Base-by-base conservation (phyloP, 2,797 vertebrate species). In the Taenioides sp. region DNA sequence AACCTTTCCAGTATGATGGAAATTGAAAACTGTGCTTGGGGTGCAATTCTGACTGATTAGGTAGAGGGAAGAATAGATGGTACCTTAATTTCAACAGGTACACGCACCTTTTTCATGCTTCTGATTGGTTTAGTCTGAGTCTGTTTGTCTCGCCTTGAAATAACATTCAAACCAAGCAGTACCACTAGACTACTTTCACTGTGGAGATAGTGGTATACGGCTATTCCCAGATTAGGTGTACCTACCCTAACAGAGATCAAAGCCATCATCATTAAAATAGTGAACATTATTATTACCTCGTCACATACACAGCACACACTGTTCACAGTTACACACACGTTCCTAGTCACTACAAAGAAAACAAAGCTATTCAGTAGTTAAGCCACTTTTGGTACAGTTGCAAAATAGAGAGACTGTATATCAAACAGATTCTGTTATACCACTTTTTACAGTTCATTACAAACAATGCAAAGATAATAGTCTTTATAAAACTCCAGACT, bases 341-440 rank as follows among this genome's bases (percentile, higher is more conserved):
- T 89, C 94, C 92, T 94, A 94, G 93, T 94, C 93, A 96, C 94
- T 86, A 94, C 90, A 95, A 94, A 78, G 88, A 59, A 92, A 91
- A 95, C 95, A 85, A 93, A 94, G 93, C 94, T 93, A 93, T 95
- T 95, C 92, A 92, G 96, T 95, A 96, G 94, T 96, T 98, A 98
- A 98, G 97, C 97, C 97, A 98, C 97, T 98, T 97, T 97, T 94
- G 97, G 97, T 97, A 97, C 97, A 96, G 93, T 96, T 96, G 96
- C 96, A 96, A 97, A 96, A 95, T 91, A 91, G 90, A 92, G 86
- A 92, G 86, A 91, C 86, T 91, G 90, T 94, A 95, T 96, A 97
- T 96, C 96, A 97, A 97, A 97, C 94, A 94, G 92, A 89, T 92
- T 92, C 93, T 89, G 80, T 87, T 80, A 85, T 83, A 89, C 89